A percentile compares a stretch with the other conserved stretches of the same genome.
Evolutionary conservation across 2,797 vertebrate genomes (phyloP).

Genomic region (Pipistrellus kuhlii): DNA sequence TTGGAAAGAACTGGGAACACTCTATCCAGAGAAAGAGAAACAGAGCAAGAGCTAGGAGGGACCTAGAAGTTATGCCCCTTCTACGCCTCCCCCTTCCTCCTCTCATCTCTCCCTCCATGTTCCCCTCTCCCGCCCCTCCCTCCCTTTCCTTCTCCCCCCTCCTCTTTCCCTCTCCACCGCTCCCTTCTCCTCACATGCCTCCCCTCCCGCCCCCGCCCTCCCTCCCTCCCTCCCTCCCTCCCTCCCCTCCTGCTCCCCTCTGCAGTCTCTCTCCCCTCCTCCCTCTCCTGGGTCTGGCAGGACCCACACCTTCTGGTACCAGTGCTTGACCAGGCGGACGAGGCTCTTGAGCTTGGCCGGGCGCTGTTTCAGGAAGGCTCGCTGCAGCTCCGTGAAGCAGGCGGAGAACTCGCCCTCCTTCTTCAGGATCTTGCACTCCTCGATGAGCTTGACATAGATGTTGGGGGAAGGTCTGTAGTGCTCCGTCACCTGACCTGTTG

Average conservation of each 20-base stretch:
- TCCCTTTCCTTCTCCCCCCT: accelerated
- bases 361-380: constrained; percentile 77
- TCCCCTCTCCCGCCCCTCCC: too few species aligned
- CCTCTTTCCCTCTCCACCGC: accelerated
- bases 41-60: too few species aligned
- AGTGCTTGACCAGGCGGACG: constrained; percentile 85
- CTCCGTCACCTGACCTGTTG: constrained; percentile 77
- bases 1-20: not conserved
- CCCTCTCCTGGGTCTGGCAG: constrained; percentile 63
- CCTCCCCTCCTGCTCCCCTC: accelerated
- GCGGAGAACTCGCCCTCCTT: constrained; percentile 79
- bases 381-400: constrained; percentile 87
- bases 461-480: accelerated
- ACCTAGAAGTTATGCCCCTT: not conserved
- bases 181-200: too few species aligned
- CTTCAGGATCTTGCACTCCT: accelerated
- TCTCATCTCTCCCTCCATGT: too few species aligned
- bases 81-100: too few species aligned
- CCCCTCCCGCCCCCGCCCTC: accelerated
- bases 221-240: not conserved
- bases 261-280: not conserved
- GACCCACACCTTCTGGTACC: constrained; percentile 84
- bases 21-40: not conserved
- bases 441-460: constrained; percentile 47
- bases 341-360: constrained; percentile 84